These are phyloP conservation scores for Actinia equina DNA, from an alignment of 64 coral and sea anemone genomes.

Conservation along the genomic window DNA sequence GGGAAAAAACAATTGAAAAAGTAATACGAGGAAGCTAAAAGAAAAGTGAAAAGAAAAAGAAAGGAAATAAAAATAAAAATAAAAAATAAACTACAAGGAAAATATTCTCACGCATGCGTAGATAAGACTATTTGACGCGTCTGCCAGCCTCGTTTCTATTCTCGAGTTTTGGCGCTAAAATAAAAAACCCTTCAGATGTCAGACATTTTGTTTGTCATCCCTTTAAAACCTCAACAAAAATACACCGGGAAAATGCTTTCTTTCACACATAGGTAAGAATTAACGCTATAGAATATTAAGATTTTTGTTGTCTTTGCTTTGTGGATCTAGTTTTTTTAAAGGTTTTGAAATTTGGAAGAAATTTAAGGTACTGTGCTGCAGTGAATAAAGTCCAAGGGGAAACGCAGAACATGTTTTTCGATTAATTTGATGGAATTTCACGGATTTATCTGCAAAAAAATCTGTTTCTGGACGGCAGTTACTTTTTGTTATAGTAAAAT, in stretches of 20 bases:
- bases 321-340: neutral
- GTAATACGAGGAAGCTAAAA: neutral
- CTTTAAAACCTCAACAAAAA: neutral
- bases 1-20: no score
- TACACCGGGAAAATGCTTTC: neutral
- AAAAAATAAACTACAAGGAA: neutral
- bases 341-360: neutral
- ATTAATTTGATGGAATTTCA: no score
- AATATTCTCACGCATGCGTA: neutral
- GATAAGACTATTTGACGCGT: neutral
- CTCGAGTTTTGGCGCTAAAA: neutral
- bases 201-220: neutral
- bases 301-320: neutral
- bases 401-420: neutral
- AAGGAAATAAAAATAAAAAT: neutral
- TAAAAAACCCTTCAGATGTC: neutral
- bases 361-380: neutral
- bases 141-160: conserved; percentile 2
- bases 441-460: no score
- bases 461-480: no score
- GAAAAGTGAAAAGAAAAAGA: neutral
- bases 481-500: neutral
- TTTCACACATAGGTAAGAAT: neutral
- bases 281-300: neutral
- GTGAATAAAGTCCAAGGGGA: neutral